Conservation (phyloP, 2,113 vertebrate species). For the Macaca nemestrina region DNA sequence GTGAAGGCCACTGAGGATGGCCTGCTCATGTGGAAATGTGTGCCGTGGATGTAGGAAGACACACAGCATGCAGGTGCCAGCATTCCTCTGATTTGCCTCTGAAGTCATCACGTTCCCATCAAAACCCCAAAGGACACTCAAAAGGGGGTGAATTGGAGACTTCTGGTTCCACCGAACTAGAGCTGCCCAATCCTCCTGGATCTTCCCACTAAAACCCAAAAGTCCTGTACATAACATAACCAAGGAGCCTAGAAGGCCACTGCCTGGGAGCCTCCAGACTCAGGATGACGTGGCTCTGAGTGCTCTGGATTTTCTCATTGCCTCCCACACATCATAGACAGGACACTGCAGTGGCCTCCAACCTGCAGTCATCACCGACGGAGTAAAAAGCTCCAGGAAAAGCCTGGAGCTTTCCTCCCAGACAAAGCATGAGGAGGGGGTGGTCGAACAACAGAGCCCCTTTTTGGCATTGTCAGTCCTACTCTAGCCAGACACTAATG, state of each 20-base stretch:
- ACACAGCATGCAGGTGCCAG: rapidly evolving
- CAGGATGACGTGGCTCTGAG: rapidly evolving
- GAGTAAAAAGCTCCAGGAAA: not conserved
- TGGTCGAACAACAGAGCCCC: too few relatives aligned
- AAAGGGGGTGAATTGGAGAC: not conserved
- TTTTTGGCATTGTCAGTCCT: not conserved
- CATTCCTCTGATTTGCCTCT: not conserved
- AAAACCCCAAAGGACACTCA: not conserved
- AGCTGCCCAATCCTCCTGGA: not conserved
- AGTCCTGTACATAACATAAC: not conserved
- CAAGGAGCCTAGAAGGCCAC: not conserved
- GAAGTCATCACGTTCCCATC: not conserved
- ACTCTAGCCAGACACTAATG: too few relatives aligned
- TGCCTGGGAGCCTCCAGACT: not conserved
- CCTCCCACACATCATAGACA: not conserved
- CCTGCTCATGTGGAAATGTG: not conserved
- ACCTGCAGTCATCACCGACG: not conserved
- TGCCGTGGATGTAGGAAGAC: not conserved
- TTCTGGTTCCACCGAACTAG: not conserved
- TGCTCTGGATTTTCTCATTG: too few relatives aligned
- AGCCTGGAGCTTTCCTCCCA: not conserved
- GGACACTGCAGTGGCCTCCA: not conserved
- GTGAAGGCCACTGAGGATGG: not conserved
- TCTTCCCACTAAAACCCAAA: not conserved
- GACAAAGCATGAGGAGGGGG: not conserved